These are phyloP conservation scores for Ametastegia equiseti DNA, from an alignment of 2,888 invertebrate genomes.

Conservation along the genomic window DNA sequence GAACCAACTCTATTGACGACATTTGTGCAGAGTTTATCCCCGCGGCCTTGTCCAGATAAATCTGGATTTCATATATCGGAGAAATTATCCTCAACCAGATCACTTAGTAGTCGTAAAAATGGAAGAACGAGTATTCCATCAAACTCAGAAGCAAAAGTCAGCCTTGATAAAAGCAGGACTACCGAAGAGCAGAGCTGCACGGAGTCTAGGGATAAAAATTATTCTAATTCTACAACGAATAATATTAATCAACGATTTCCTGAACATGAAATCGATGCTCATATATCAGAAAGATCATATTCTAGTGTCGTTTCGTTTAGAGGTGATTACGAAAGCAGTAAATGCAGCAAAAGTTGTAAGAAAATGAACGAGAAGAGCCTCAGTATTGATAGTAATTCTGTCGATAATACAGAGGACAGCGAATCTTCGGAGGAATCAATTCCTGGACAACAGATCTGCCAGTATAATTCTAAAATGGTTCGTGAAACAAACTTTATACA, in stretches of 20 bases:
- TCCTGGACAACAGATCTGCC: conserved; percentile 58
- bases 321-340: conserved; percentile 56
- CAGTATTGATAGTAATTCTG: conserved; percentile 47
- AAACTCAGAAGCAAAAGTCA: conserved; percentile 9
- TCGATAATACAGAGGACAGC: conserved; percentile 49
- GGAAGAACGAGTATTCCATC: background rate
- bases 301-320: conserved; percentile 67
- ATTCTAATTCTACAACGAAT: background rate
- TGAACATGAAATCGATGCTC: conserved; percentile 32
- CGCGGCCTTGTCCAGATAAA: background rate
- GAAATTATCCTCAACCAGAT: conserved; percentile 18
- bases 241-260: conserved; percentile 5
- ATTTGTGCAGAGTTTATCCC: conserved; percentile 48
- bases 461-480: conserved; percentile 55
- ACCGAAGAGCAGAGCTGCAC: background rate
- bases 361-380: conserved; percentile 30
- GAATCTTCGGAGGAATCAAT: conserved; percentile 58
- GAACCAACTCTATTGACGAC: conserved; percentile 77
- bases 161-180: background rate
- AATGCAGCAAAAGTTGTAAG: background rate
- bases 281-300: conserved; percentile 52
- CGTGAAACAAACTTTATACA: background rate
- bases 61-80: conserved; percentile 21
- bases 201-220: background rate
- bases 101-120: conserved; percentile 1